Base-by-base conservation (phyloP, 2,888 invertebrate genomes). In the Tenthredo distinguenda region DNA sequence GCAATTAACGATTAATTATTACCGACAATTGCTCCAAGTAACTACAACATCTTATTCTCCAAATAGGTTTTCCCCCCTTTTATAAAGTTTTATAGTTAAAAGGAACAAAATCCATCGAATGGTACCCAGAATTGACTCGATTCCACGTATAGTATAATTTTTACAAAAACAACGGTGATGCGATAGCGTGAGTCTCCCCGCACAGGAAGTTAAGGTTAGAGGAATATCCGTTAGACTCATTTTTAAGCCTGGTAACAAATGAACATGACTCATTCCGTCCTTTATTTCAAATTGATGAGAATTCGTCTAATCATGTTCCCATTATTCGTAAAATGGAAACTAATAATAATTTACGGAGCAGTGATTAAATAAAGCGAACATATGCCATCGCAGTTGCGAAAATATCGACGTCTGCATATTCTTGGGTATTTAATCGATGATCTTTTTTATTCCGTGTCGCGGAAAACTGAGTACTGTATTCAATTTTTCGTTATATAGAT, bases 1-100 rank as follows among this genome's bases (percentile, higher is more conserved):
- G 12, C 9, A 71, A 71, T 71, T 71, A 71, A 71, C 71, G 71
- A 71, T 71, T 71, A 71, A 71, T 71, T 71, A 71, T 71, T 31
- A 37, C 71, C 18, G 4, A 37, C 6, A 37, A 71, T 12, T 62
- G 26, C 1, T 21, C 21, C 2, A 62, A 55, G 55, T 62, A 62
- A 55, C 3, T 62, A 58, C 21, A 43, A 43, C 43, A 62, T 26
- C n/a, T 50, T n/a, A 62, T 62, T 21, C 21, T 62, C 21, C 9
- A 10, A 26, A 26, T 2, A 26, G 10, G 62, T 62, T 62, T 62
- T 58, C 7, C 21, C 26, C 26, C 0, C 2, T 21, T 21, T 21
- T 0, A 55, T 55, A 58, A 18, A 18, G 0, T 50, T 7, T 58
- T 21, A 58, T 7, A 55, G 58, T 58, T 7, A 21, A 26, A 26